Percentiles rank a stretch among this genome's conserved stretches.
phyloP scores from a whole-genome alignment of 2,888 invertebrate species.

The Caradrina kadenii region DNA sequence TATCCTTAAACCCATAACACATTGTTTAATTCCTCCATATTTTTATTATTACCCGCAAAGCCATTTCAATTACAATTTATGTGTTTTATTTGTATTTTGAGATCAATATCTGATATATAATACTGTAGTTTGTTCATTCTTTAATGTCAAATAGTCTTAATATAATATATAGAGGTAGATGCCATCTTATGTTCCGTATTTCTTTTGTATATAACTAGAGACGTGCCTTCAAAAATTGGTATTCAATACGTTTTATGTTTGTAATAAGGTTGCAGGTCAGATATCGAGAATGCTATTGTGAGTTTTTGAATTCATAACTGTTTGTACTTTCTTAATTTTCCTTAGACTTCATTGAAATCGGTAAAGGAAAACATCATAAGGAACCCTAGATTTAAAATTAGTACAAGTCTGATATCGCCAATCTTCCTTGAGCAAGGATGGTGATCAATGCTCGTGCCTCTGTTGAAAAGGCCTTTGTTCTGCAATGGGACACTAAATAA shows the following conservation, averaged over 20 bases:
- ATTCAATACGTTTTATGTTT: conserved; percentile 27
- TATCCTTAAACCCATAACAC: conserved; percentile 11
- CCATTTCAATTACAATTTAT: conserved; percentile 49
- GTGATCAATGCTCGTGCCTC: too few relatives aligned
- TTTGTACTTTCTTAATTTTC: too few relatives aligned
- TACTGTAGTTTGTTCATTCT: conserved; percentile 8
- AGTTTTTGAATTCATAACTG: too few relatives aligned
- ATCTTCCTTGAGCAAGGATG: too few relatives aligned
- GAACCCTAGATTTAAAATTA: too few relatives aligned
- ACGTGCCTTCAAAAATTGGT: conserved; percentile 15
- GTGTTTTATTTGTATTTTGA: conserved; percentile 43
- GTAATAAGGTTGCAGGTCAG: background rate
- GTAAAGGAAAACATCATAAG: too few relatives aligned
- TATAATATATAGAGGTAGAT: conserved; percentile 31
- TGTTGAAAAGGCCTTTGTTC: too few relatives aligned
- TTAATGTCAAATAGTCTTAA: conserved; percentile 44
- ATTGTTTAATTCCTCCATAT: conserved; percentile 43
- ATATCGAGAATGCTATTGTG: too few relatives aligned
- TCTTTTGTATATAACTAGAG: conserved; percentile 23
- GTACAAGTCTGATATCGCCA: too few relatives aligned
- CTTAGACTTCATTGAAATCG: too few relatives aligned
- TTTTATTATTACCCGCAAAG: conserved; percentile 40
- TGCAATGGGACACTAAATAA: too few relatives aligned
- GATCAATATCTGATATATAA: conserved; percentile 51
- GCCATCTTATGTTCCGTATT: conserved; percentile 16